Evolutionary conservation across 2,797 vertebrate genomes (phyloP).

Genomic region (Cossypha heuglini): DNA sequence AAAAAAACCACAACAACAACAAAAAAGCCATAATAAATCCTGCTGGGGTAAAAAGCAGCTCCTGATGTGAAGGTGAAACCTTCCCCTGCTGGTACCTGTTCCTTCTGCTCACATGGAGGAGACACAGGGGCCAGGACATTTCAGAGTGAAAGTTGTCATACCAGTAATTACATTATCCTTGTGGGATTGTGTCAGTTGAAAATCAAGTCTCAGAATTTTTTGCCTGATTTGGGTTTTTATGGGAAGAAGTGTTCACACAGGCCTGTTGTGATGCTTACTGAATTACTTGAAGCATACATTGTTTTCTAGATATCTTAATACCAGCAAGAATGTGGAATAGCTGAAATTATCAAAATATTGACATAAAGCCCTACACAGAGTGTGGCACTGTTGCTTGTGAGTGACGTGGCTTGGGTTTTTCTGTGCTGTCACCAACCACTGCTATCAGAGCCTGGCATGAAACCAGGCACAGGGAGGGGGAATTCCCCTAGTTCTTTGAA

Average conservation of each 20-base stretch:
- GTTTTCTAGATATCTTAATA: not conserved
- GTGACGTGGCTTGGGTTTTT: not conserved
- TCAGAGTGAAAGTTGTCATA: not conserved
- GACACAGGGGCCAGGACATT: not conserved
- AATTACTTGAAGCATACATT: not conserved
- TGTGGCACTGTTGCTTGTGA: not conserved
- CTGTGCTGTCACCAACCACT: not conserved
- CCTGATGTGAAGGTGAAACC: rapidly evolving
- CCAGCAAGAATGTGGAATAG: not conserved
- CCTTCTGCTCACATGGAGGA: not conserved
- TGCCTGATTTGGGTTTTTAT: not conserved
- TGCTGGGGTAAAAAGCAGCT: not conserved
- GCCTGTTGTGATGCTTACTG: rapidly evolving
- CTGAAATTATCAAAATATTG: not conserved
- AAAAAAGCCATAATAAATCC: not conserved
- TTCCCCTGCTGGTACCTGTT: not conserved
- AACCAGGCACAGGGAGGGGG: not conserved
- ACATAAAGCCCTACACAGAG: not conserved
- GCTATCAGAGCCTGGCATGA: not conserved
- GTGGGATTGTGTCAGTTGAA: not conserved
- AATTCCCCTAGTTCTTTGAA: not conserved
- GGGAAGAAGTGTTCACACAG: not conserved
- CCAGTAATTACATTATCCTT: not conserved
- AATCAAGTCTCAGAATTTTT: not conserved
- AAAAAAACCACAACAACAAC: too few relatives aligned